Evolutionary conservation across 2,113 vertebrate species (phyloP), one percentile per base, ranked within the genome.

Genomic region (Cisticola juncidis): DNA sequence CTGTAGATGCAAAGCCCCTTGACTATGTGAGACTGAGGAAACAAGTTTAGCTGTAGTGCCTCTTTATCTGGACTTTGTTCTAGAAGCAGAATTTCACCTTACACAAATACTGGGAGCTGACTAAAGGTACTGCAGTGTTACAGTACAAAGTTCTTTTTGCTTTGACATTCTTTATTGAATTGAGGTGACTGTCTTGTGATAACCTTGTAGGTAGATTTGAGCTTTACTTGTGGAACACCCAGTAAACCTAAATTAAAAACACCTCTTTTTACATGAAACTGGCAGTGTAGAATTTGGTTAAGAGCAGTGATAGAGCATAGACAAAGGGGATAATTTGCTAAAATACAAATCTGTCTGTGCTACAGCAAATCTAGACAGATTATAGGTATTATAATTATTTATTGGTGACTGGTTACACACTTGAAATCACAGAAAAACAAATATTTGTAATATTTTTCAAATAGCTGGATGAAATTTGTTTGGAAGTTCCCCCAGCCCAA

Each of bases 91-190:
- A 88, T 96, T 96, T 96, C 93, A 74, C 74, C 92, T 81, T 95
- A 24, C 54, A 81, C 93, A 96, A 95, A 95, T 93, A 97, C 51
- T 93, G 74, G 26, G 38, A 73, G 64, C 79, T 95, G 87, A 85
- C 71, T 91, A 56, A 95, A 93, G 79, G 40, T 94, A 88, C 85
- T 93, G 82, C 79, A 62, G 58, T 58, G 31, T 80, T 90, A 62
- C 58, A 83, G 96, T 88, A 68, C 95, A 96, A 97, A 96, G 95
- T 95, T 95, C 92, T 54, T 96, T 88, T 91, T 95, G 56, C 64
- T 90, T 86, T 92, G 73, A 51, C 36, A 36, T 68, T 86, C 26
- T 82, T 73, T 91, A 47, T 33, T 56, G 71, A 48, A 48, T 92
- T 80, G 74, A 76, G 69, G 36, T 50, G 60, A 44, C 76, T 81